phyloP scores from a whole-genome alignment of 2,888 invertebrate genomes.

The Syrista parreyssii region DNA sequence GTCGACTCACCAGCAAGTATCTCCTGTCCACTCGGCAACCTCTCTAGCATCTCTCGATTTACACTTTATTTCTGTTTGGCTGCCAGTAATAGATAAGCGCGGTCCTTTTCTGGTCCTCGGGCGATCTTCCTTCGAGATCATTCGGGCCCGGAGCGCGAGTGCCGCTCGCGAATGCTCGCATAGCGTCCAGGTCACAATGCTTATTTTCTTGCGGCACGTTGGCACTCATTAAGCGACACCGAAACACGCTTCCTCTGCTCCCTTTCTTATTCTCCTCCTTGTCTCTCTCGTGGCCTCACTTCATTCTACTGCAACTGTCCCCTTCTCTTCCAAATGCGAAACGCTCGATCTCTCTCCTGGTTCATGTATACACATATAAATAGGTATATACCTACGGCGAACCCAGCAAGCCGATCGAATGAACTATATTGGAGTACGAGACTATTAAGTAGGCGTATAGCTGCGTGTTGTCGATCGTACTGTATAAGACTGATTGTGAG shows the following conservation, averaged over 20 bases:
- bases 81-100: constrained; percentile 51
- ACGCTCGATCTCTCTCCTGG: background rate
- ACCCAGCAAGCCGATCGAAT: background rate
- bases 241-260: background rate
- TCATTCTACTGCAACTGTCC: background rate
- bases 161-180: constrained; percentile 29
- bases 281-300: background rate
- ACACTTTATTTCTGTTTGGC: constrained; percentile 54
- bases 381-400: background rate
- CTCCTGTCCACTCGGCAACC: too few relatives aligned
- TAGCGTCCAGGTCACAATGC: constrained; percentile 40
- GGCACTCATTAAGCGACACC: constrained; percentile 3
- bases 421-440: background rate
- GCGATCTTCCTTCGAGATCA: constrained; percentile 10
- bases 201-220: constrained; percentile 24
- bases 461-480: background rate
- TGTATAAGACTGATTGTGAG: too few relatives aligned
- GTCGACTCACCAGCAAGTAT: too few relatives aligned
- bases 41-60: constrained; percentile 24
- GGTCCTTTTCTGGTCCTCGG: constrained; percentile 9
- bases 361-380: background rate
- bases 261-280: background rate
- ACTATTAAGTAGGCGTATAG: background rate
- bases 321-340: background rate
- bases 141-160: constrained; percentile 15